Conservation (phyloP, 2,888 invertebrate genomes). For the Pasiphila rectangulata region DNA sequence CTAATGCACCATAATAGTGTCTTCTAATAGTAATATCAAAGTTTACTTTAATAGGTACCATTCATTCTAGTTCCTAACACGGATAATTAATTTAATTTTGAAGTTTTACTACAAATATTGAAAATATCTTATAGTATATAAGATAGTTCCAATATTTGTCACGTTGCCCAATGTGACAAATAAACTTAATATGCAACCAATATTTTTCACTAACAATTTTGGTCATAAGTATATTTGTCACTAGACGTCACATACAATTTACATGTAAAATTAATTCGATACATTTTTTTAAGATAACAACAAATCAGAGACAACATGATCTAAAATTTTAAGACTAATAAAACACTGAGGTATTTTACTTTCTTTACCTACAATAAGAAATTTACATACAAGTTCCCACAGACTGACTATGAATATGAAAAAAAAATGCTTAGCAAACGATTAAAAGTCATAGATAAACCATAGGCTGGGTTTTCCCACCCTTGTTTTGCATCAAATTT, state of each 20-base stretch:
- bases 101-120: conserved; percentile 26
- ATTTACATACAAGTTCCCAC: background rate
- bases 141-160: background rate
- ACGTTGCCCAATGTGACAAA: background rate
- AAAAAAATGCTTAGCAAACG: no score
- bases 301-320: conserved; percentile 2
- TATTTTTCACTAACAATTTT: no score
- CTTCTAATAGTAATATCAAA: conserved; percentile 60
- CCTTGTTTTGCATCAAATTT: no score
- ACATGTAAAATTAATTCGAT: conserved; percentile 11
- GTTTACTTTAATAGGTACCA: conserved; percentile 70
- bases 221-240: no score
- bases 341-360: background rate
- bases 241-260: background rate
- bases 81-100: conserved; percentile 30
- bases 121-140: conserved; percentile 4
- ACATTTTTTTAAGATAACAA: conserved; percentile 14
- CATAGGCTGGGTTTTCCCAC: no score
- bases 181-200: background rate
- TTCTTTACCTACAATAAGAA: background rate
- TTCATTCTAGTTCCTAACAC: conserved; percentile 46
- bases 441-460: no score
- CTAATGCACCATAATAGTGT: conserved; percentile 62
- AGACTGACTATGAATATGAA: background rate
- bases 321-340: no score